Conservation (phyloP, 2,797 vertebrate genomes). For the Thalassophryne amazonica region DNA sequence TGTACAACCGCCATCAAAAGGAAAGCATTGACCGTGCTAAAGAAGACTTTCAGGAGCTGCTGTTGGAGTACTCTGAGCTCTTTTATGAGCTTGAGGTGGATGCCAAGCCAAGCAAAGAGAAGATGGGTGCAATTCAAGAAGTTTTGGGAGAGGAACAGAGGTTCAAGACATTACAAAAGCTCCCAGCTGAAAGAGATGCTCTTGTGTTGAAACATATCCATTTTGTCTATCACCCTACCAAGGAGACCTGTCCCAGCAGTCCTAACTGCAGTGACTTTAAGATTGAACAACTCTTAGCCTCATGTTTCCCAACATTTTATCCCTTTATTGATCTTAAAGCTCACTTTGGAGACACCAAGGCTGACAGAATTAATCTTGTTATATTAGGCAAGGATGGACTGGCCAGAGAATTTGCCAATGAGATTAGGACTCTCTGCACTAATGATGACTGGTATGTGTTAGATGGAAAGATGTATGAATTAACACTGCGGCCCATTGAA, state of each 20-base stretch:
- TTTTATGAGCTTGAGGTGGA: conserved; percentile 98
- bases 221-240: conserved; percentile 97
- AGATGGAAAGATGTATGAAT: conserved; percentile 95
- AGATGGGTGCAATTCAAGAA: conserved; percentile 98
- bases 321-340: conserved; percentile 81
- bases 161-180: conserved; percentile 93
- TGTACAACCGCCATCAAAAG: conserved; percentile 94
- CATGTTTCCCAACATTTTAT: conserved; percentile 82
- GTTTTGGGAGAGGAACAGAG: conserved; percentile 92
- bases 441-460: conserved; percentile 93
- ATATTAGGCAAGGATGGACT: conserved; percentile 95
- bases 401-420: conserved; percentile 93
- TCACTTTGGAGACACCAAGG: conserved; percentile 82
- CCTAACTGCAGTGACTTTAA: conserved; percentile 87
- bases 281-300: conserved; percentile 86
- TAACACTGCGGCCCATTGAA: conserved; percentile 91
- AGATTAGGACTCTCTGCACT: conserved; percentile 95
- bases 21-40: conserved; percentile 93
- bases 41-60: conserved; percentile 96
- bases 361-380: conserved; percentile 92
- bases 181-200: conserved; percentile 95
- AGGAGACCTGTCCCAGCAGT: conserved; percentile 96
- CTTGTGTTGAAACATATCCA: conserved; percentile 97
- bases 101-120: conserved; percentile 98
- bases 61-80: conserved; percentile 96